Conservation (phyloP, 2,113 vertebrate species). For the Brachypteracias leptosomus region DNA sequence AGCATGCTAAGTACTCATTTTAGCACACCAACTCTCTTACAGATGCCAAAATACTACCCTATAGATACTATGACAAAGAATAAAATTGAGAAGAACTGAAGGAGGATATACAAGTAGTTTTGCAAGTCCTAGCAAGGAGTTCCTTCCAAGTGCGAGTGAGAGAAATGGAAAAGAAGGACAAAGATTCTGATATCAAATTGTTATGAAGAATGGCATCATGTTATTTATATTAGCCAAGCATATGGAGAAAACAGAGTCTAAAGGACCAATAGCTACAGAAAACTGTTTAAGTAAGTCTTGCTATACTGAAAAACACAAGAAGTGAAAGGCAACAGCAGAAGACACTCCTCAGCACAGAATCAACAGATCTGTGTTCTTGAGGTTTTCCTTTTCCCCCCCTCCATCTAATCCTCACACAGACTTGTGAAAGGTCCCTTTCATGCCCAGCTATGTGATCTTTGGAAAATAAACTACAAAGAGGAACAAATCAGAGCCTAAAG, state of each 20-base stretch:
- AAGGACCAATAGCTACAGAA: not conserved
- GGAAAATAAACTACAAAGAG: constrained; percentile 38
- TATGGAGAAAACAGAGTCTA: not conserved
- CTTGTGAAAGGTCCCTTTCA: constrained; percentile 37
- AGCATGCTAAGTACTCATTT: not conserved
- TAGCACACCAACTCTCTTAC: not conserved
- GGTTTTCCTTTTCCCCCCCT: not conserved
- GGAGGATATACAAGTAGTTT: not conserved
- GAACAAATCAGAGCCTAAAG: constrained; percentile 34
- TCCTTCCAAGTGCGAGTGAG: not conserved
- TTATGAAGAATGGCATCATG: not conserved
- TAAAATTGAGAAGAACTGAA: not conserved
- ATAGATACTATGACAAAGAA: not conserved
- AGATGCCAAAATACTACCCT: not conserved
- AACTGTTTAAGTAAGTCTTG: not conserved
- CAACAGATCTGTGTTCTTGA: not conserved
- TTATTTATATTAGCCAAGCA: not conserved
- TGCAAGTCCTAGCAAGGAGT: not conserved
- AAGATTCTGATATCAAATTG: not conserved
- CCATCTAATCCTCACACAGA: not conserved
- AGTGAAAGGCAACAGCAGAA: not conserved
- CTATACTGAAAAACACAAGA: not conserved
- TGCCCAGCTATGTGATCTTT: constrained; percentile 36
- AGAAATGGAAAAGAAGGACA: not conserved
- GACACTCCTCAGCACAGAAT: not conserved